Evolutionary conservation across 2,113 vertebrate genomes (phyloP), one percentile per base, ranked within the genome.

Genomic region (Lophotis ruficrista): DNA sequence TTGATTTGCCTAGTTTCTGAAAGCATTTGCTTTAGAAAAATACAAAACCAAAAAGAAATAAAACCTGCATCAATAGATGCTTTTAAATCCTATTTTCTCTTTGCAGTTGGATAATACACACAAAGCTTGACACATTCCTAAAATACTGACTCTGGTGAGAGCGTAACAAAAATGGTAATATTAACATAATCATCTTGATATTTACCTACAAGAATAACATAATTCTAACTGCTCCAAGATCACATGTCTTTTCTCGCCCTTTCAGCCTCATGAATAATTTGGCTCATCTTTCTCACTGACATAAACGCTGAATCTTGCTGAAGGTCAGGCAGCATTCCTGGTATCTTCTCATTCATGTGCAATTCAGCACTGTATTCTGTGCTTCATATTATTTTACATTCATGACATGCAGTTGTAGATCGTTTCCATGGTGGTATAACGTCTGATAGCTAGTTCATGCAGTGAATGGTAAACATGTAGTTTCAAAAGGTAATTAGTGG

Each of bases 201-300:
- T 87, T 96, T 81, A 56, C 30, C 65, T 73, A n/a, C 65, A 92
- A 51, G 87, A 57, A 78, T 37, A 92, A 78, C 61, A 87, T 68
- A 75, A 65, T 38, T 81, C 90, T 81, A 75, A 64, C 41, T 88
- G 75, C 45, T 84, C 65, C 28, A 57, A 89, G 94, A 96, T 95
- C 88, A 48, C 64, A 21, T 45, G 86, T 88, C 70, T 91, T 87
- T 35, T 61, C 72, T 94, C 65, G 65, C 43, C 72, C 54, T 58
- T 68, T 75, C 71, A 95, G 86, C 70, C 54, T 83, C 77, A 95
- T 90, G 24, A 97, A 96, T 97, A 95, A 94, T 83, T 69, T 91
- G 83, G 73, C 54, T 91, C 70, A 77, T 93, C 94, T 90, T 85
- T 72, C 84, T n/a, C 72, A 35, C 71, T 61, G 58, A 88, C 77